Percentiles rank a stretch among this genome's conserved stretches.
Evolutionary conservation across 2,797 vertebrate genomes (phyloP).

Genomic region (Sebastes itinus): DNA sequence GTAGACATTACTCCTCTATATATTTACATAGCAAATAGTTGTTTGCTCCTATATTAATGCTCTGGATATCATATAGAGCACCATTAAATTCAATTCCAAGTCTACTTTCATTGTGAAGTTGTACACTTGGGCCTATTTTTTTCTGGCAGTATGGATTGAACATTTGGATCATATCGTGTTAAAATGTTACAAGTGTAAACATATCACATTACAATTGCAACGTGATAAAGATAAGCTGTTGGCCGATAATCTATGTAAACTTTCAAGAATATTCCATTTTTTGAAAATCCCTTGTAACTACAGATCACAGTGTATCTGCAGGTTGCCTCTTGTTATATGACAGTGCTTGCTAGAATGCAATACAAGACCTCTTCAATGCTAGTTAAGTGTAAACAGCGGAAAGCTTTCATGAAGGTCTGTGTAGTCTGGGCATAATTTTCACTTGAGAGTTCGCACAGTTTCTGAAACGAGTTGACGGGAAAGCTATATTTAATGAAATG

Average conservation of each 20-base stretch:
- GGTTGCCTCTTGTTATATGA: neutral
- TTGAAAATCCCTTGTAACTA: neutral
- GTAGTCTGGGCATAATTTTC: neutral
- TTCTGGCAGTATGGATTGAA: neutral
- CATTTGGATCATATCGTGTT: neutral
- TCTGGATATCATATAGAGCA: too few relatives aligned
- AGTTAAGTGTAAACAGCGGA: neutral
- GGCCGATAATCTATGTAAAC: neutral
- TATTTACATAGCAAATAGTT: too few relatives aligned
- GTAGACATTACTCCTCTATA: too few relatives aligned
- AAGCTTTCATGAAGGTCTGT: neutral
- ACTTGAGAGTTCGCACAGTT: neutral
- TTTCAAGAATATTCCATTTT: neutral
- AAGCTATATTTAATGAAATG: neutral
- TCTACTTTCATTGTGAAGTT: neutral
- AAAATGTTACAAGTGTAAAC: neutral
- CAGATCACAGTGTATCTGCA: neutral
- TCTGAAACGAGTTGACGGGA: neutral
- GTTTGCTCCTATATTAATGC: too few relatives aligned
- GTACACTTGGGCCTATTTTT: neutral
- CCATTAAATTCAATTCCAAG: neutral
- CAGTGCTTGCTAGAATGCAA: neutral
- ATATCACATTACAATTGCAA: neutral
- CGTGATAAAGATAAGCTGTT: neutral
- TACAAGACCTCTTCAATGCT: neutral